These are phyloP conservation scores for Odontocolon sp. DNA, from an alignment of 2,888 invertebrate genomes.

Conservation along the genomic window DNA sequence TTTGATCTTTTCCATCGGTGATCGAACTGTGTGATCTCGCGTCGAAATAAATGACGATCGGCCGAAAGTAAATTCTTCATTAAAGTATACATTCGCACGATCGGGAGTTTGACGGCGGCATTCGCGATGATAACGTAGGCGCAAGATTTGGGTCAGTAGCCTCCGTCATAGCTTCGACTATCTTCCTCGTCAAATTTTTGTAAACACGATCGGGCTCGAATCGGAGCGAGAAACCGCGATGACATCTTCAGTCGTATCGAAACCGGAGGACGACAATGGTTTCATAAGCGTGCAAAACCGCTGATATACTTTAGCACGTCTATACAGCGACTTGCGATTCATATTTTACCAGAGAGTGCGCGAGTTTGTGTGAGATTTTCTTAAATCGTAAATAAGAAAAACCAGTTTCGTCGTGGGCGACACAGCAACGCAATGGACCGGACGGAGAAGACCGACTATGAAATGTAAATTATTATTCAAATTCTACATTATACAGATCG, in stretches of 20 bases:
- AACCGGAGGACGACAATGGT: slow-evolving; percentile 24
- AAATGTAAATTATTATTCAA: slow-evolving; percentile 41
- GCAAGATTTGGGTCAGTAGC: slow-evolving; percentile 55
- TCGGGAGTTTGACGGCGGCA: background rate
- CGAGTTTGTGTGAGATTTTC: no score
- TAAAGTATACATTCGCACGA: background rate
- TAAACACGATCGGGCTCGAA: slow-evolving; percentile 7
- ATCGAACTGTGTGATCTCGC: no score
- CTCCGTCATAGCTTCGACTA: slow-evolving; percentile 20
- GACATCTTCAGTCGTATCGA: slow-evolving; percentile 28
- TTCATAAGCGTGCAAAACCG: background rate
- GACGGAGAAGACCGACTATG: slow-evolving; percentile 36
- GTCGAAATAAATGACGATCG: background rate
- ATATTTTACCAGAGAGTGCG: no score
- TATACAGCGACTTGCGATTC: no score
- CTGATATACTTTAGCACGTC: background rate
- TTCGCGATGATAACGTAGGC: slow-evolving; percentile 3
- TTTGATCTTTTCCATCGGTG: no score
- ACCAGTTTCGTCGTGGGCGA: slow-evolving; percentile 14
- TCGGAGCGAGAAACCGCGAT: background rate
- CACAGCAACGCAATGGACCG: slow-evolving; percentile 30
- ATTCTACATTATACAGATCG: slow-evolving; percentile 5
- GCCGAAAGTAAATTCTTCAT: background rate
- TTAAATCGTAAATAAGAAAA: no score
- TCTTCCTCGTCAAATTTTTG: slow-evolving; percentile 2